phyloP scores from a whole-genome alignment of 2,113 vertebrate genomes.

The Sus scrofa region DNA sequence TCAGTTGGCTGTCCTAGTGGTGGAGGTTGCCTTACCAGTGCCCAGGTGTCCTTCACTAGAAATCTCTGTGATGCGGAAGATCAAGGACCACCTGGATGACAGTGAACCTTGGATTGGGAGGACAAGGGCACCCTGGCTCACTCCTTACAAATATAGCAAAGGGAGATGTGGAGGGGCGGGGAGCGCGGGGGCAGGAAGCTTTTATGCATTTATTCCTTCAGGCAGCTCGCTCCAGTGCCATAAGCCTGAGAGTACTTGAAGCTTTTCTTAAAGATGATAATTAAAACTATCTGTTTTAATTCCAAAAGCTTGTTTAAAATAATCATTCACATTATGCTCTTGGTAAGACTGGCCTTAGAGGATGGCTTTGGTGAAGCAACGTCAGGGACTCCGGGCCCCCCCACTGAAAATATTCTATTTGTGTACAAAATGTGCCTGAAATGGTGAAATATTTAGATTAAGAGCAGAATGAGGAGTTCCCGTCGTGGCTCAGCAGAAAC shows the following conservation, averaged over 20 bases:
- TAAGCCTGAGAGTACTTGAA: background rate
- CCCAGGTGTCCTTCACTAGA: background rate
- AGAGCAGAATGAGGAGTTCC: no score
- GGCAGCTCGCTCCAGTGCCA: background rate
- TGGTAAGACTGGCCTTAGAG: background rate
- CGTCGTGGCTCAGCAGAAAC: no score
- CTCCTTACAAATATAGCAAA: background rate
- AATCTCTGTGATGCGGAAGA: background rate
- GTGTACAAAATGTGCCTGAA: background rate
- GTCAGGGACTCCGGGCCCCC: background rate
- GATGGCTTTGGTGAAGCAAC: background rate
- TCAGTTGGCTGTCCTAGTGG: background rate
- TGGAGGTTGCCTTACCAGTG: background rate
- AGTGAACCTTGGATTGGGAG: background rate
- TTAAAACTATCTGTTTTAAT: background rate
- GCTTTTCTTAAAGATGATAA: constrained; percentile 22
- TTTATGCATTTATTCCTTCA: background rate
- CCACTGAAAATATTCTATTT: background rate
- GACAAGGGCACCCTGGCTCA: background rate
- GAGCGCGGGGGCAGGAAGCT: no score
- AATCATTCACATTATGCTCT: background rate
- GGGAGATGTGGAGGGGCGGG: background rate
- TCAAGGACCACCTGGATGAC: background rate
- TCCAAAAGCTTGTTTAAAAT: background rate
- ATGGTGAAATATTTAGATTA: background rate